Conservation (phyloP, 2,888 invertebrate species). For the Drosophila siamana region DNA sequence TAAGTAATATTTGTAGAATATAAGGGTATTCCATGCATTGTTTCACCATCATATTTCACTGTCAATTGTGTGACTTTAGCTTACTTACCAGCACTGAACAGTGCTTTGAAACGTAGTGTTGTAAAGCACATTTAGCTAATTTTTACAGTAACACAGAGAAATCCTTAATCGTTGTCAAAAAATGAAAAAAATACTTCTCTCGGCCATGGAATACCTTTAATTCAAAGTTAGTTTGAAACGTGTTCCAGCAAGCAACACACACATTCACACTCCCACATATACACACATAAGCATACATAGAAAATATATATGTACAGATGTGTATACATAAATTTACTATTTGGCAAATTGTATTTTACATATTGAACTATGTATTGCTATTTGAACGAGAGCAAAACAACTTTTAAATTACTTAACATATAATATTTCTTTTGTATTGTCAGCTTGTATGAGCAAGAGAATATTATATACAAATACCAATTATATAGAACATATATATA, state of each 20-base stretch:
- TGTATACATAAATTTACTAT: conserved; percentile 27
- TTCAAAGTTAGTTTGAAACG: conserved; percentile 2
- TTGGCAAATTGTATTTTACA: conserved; percentile 40
- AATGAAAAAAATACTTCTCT: no score
- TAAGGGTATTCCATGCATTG: conserved; percentile 23
- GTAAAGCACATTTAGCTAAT: background rate
- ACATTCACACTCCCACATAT: conserved; percentile 2
- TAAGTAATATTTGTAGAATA: conserved; percentile 7
- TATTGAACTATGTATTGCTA: conserved; percentile 4
- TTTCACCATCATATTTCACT: background rate
- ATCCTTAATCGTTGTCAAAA: no score
- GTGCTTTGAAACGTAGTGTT: conserved; percentile 1
- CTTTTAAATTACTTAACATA: conserved; percentile 41
- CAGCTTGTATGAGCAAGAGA: conserved; percentile 17
- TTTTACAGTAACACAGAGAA: no score
- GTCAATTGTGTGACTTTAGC: background rate
- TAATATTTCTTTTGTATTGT: conserved; percentile 20
- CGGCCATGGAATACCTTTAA: conserved; percentile 22
- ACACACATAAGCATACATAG: conserved; percentile 9
- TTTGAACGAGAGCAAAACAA: conserved; percentile 12
- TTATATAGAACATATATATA: conserved; percentile 22
- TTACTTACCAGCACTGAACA: background rate
- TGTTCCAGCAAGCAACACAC: conserved; percentile 17
- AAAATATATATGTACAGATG: conserved; percentile 4
- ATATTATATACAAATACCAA: conserved; percentile 29